Conservation (phyloP, 92 coral and sea anemone genomes). For the Epizoanthus fatuus region DNA sequence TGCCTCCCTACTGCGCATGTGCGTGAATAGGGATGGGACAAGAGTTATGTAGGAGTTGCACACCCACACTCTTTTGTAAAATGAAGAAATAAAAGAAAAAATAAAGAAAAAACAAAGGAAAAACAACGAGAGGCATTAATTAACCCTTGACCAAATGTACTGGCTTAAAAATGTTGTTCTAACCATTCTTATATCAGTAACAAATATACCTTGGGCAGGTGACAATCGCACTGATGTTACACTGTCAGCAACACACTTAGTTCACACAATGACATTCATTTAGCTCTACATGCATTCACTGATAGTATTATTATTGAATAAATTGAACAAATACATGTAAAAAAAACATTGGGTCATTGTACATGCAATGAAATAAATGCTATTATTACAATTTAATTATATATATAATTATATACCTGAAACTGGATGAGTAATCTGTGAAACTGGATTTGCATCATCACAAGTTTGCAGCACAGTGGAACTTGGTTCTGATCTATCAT, state of each 20-base stretch:
- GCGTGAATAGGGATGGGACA: too few relatives aligned
- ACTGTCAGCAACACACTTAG: neutral
- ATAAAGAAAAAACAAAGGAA: too few relatives aligned
- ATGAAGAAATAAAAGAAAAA: too few relatives aligned
- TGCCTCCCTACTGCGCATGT: too few relatives aligned
- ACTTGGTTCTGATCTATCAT: neutral
- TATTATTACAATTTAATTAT: neutral
- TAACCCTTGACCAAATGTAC: too few relatives aligned
- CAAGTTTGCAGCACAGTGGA: neutral
- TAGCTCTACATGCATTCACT: neutral
- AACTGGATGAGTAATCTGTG: neutral
- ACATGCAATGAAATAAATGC: neutral
- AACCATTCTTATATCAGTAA: neutral
- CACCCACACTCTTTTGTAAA: too few relatives aligned
- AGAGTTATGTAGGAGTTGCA: too few relatives aligned
- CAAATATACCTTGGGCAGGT: neutral
- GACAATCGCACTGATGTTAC: neutral
- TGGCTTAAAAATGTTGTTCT: too few relatives aligned
- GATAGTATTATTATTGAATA: too few relatives aligned
- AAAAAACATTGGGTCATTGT: neutral
- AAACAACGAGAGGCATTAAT: neutral
- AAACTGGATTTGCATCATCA: neutral
- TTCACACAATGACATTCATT: too few relatives aligned
- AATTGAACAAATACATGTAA: neutral
- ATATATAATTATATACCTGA: neutral